These are phyloP conservation scores for Genyomyrus donnyi DNA, from an alignment of 2,113 vertebrate genomes.

Conservation along the genomic window DNA sequence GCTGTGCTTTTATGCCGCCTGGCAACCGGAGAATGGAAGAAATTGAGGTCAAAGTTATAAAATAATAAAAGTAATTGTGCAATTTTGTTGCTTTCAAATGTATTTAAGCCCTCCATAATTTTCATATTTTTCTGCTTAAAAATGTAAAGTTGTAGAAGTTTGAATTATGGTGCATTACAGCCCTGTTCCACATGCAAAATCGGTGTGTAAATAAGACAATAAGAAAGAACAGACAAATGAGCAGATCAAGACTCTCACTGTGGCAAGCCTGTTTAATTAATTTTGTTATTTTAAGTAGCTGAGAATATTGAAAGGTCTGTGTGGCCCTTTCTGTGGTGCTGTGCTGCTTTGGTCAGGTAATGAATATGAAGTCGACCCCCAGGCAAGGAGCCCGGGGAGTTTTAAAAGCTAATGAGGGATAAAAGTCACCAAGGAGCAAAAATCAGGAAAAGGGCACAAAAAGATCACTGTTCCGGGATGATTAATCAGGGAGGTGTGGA, in stretches of 20 bases:
- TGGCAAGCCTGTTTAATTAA: not conserved
- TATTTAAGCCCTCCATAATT: not conserved
- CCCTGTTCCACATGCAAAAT: not conserved
- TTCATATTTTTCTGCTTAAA: not conserved
- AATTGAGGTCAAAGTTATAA: not conserved
- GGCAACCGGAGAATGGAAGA: not conserved
- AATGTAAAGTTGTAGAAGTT: not conserved
- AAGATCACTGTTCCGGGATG: not conserved
- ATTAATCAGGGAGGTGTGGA: not conserved
- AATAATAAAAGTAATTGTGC: not conserved
- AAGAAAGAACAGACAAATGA: not conserved
- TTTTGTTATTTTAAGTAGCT: not conserved
- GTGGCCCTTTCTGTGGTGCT: not conserved
- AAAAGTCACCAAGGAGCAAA: not conserved
- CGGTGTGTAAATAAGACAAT: not conserved
- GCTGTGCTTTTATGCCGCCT: not conserved
- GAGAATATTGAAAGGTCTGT: not conserved
- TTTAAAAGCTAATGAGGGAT: slow-evolving; percentile 5
- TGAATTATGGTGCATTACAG: not conserved
- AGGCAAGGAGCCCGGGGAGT: not conserved
- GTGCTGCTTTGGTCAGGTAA: not conserved
- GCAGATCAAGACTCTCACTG: not conserved
- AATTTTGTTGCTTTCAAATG: not conserved
- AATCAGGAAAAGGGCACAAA: slow-evolving; percentile 1
- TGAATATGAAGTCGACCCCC: not conserved